These are phyloP conservation scores for Bufo gargarizans DNA, from an alignment of 2,113 vertebrate genomes.

Conservation along the genomic window DNA sequence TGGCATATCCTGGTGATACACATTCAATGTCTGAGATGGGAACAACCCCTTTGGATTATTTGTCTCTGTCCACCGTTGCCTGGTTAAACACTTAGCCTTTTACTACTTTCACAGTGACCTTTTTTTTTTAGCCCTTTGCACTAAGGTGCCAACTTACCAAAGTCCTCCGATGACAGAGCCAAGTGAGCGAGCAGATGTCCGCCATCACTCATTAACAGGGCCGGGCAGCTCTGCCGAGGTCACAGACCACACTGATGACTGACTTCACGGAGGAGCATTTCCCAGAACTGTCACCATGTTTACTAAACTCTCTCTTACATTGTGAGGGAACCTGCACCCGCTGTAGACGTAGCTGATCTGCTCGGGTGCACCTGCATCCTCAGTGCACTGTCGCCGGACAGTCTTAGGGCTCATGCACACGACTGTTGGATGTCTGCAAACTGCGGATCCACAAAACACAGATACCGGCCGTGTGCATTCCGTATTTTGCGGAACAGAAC, in stretches of 20 bases:
- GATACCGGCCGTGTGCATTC: too few relatives aligned
- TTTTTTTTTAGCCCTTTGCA: background rate
- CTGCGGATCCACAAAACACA: too few relatives aligned
- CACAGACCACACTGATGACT: constrained; percentile 7
- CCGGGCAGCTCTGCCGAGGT: background rate
- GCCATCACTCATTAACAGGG: constrained; percentile 22
- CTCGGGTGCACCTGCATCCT: too few relatives aligned
- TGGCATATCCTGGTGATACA: too few relatives aligned
- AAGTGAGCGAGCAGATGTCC: constrained; percentile 1
- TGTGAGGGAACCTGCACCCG: background rate
- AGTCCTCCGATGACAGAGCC: background rate
- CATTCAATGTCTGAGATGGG: too few relatives aligned
- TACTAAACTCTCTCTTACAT: background rate
- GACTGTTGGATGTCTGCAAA: too few relatives aligned
- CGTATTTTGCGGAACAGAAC: too few relatives aligned
- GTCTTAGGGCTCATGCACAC: too few relatives aligned
- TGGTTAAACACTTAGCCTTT: background rate
- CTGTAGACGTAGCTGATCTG: too few relatives aligned
- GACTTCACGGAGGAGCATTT: background rate
- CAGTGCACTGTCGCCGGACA: too few relatives aligned
- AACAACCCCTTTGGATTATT: too few relatives aligned
- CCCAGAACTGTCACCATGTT: background rate
- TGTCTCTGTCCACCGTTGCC: too few relatives aligned
- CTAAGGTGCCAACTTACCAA: background rate
- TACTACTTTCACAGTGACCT: background rate